Conservation (phyloP, 2,113 vertebrate species). For the Tapirus terrestris region DNA sequence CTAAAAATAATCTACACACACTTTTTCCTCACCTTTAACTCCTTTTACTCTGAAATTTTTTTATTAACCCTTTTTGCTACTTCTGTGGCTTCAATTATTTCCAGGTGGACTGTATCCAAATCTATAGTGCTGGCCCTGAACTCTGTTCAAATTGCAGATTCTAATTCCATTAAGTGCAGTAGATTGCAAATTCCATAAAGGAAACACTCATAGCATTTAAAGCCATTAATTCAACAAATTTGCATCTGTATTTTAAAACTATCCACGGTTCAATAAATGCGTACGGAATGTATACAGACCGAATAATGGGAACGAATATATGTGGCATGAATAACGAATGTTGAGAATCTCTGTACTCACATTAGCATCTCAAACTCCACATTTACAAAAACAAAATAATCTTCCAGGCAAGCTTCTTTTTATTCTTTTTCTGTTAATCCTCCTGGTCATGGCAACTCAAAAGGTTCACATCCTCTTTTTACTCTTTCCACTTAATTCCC, state of each 20-base stretch:
- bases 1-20: conserved; percentile 3
- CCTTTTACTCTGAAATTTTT: neutral
- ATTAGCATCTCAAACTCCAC: neutral
- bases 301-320: neutral
- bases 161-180: neutral
- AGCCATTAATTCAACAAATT: neutral
- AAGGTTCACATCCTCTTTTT: neutral
- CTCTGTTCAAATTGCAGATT: neutral
- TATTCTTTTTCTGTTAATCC: neutral
- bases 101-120: neutral
- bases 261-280: neutral
- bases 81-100: neutral
- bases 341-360: neutral
- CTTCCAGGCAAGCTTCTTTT: neutral
- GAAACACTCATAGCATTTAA: neutral
- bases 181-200: neutral
- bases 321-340: neutral
- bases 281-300: neutral
- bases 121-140: neutral
- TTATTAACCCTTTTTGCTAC: neutral
- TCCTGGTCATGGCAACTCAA: neutral
- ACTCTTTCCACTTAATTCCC: neutral
- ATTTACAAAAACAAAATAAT: neutral
- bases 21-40: neutral
- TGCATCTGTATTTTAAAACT: neutral